These are phyloP conservation scores for Drosophila fulvimacula DNA, from an alignment of 2,888 invertebrate species.

Conservation along the genomic window DNA sequence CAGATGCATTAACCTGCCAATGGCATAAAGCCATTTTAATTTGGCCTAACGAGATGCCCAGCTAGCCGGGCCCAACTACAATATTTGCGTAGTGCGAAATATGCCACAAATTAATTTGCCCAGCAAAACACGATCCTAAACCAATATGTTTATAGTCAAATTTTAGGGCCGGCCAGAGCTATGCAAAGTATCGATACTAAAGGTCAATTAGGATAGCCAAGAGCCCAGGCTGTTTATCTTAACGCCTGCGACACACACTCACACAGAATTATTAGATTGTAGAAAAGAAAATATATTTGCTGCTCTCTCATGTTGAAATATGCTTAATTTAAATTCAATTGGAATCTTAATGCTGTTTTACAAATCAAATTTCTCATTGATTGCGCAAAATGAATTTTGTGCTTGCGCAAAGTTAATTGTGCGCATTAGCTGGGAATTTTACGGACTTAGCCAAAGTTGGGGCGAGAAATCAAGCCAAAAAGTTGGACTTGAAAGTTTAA, in stretches of 20 bases:
- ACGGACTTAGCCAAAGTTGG: not conserved
- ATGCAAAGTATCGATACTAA: conserved; percentile 9
- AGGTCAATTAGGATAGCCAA: conserved; percentile 10
- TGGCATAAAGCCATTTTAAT: conserved; percentile 12
- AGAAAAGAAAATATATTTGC: not conserved
- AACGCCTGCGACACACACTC: conserved; percentile 12
- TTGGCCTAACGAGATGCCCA: not conserved
- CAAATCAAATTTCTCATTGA: conserved; percentile 17
- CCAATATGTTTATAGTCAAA: conserved; percentile 20
- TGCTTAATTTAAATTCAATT: conserved; percentile 53
- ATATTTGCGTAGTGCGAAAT: conserved; percentile 24
- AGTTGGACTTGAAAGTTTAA: conserved; percentile 11
- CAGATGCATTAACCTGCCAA: conserved; percentile 20
- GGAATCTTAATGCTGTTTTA: conserved; percentile 46
- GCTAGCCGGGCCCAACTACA: not conserved
- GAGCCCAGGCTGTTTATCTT: conserved; percentile 22
- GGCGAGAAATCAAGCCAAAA: conserved; percentile 9
- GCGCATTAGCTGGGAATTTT: conserved; percentile 12
- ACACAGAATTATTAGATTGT: not conserved
- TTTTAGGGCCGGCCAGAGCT: conserved; percentile 14
- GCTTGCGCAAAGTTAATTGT: conserved; percentile 40
- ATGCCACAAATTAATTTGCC: conserved; percentile 42
- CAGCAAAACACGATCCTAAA: conserved; percentile 6
- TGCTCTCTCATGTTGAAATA: conserved; percentile 24
- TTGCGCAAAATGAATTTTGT: conserved; percentile 2